Evolutionary conservation across 1,140 invertebrate genomes (phyloP).

Genomic region (Bombus affinis): DNA sequence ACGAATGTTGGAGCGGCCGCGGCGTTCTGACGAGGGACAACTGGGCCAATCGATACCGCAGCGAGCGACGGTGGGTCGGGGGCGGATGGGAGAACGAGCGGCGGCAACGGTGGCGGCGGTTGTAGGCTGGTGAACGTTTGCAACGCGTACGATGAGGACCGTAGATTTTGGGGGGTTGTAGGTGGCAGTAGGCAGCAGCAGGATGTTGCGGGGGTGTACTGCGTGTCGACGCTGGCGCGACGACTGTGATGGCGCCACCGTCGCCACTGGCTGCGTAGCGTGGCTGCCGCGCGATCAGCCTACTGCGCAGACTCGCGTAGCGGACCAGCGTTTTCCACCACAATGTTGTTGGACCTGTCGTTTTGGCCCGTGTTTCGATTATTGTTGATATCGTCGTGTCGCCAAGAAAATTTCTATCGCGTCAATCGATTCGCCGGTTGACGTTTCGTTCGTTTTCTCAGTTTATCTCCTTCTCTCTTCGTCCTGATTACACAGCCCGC

Average conservation of each 20-base stretch:
- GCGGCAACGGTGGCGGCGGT: slow-evolving; percentile 38
- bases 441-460: not conserved
- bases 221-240: slow-evolving; percentile 44
- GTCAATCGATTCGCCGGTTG: slow-evolving; percentile 18
- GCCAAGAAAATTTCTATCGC: slow-evolving; percentile 4
- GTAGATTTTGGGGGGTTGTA: slow-evolving; percentile 14
- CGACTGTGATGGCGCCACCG: slow-evolving; percentile 61
- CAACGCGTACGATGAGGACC: slow-evolving; percentile 26
- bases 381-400: slow-evolving; percentile 54
- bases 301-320: slow-evolving; percentile 66
- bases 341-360: slow-evolving; percentile 68
- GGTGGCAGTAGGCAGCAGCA: slow-evolving; percentile 34
- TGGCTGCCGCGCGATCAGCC: slow-evolving; percentile 49
- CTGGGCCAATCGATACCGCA: slow-evolving; percentile 79
- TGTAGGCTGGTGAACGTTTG: slow-evolving; percentile 54
- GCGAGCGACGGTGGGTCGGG: slow-evolving; percentile 60
- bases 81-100: slow-evolving; percentile 34
- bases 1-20: slow-evolving; percentile 65
- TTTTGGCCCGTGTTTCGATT: slow-evolving; percentile 64
- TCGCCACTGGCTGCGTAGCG: slow-evolving; percentile 58
- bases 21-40: slow-evolving; percentile 75
- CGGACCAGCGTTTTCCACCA: slow-evolving; percentile 57
- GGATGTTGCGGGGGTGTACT: slow-evolving; percentile 55
- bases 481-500: not conserved
- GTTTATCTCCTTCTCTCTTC: not conserved